phyloP scores from a whole-genome alignment of 2,888 invertebrate genomes.

The Panopea generosa region DNA sequence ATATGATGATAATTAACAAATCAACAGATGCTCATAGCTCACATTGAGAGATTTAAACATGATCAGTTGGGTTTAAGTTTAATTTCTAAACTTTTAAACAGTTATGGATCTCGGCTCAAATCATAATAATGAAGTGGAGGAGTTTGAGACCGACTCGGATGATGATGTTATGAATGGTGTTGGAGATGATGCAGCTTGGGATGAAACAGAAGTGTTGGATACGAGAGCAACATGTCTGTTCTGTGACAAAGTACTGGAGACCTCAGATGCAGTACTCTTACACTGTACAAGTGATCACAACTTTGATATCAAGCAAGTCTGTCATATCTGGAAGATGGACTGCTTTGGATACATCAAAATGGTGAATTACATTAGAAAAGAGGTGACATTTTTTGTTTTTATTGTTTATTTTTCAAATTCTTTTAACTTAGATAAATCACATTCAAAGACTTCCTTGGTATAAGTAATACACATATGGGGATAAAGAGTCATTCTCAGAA shows the following conservation, averaged over 20 bases:
- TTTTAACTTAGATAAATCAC: no score
- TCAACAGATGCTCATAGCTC: no score
- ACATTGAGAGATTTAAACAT: no score
- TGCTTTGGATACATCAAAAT: slow-evolving; percentile 83
- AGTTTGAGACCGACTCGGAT: not conserved
- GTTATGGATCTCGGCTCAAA: not conserved
- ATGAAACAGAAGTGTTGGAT: slow-evolving; percentile 61
- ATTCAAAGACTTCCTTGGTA: no score
- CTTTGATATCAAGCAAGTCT: slow-evolving; percentile 69
- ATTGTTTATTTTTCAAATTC: no score
- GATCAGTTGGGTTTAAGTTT: no score
- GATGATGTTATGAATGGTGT: slow-evolving; percentile 42
- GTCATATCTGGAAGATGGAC: slow-evolving; percentile 70
- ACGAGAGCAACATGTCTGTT: slow-evolving; percentile 74
- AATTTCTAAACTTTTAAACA: no score
- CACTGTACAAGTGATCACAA: slow-evolving; percentile 70
- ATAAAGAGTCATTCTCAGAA: no score
- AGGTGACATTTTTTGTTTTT: no score
- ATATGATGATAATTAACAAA: no score
- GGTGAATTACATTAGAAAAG: slow-evolving; percentile 80
- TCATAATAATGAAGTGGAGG: not conserved
- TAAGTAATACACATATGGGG: no score
- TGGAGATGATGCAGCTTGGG: slow-evolving; percentile 63
- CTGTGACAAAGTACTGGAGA: slow-evolving; percentile 60
- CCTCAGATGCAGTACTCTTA: slow-evolving; percentile 64